phyloP scores from a whole-genome alignment of 2,797 vertebrate genomes.

The Microctenopoma stevenorrisi region DNA sequence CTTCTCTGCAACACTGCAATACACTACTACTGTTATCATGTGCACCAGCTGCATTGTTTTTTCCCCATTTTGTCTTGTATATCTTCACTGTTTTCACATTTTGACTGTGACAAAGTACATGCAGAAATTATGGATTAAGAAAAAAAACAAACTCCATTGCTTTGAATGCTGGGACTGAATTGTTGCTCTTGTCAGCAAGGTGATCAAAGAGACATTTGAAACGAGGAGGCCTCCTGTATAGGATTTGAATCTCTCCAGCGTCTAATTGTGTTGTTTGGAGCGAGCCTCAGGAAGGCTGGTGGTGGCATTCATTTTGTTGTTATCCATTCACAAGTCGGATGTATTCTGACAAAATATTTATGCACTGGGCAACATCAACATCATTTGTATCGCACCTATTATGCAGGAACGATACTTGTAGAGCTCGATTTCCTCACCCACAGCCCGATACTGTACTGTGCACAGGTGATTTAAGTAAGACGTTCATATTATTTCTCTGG shows the following conservation, averaged over 20 bases:
- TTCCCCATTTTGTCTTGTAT: constrained; percentile 10
- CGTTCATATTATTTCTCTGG: constrained; percentile 3
- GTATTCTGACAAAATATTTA: constrained; percentile 64
- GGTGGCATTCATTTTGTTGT: constrained; percentile 53
- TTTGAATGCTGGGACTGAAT: constrained; percentile 53
- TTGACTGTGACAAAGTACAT: constrained; percentile 18
- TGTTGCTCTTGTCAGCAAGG: constrained; percentile 62
- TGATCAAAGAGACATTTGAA: constrained; percentile 73
- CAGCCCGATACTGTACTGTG: constrained; percentile 7
- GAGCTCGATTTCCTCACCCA: constrained; percentile 37
- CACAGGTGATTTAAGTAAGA: constrained; percentile 21
- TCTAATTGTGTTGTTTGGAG: constrained; percentile 66
- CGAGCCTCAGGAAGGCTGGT: constrained; percentile 29
- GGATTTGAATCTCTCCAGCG: constrained; percentile 54
- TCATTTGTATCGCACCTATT: constrained; percentile 52
- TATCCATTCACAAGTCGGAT: constrained; percentile 59
- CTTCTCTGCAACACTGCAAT: not conserved
- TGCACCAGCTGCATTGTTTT: not conserved
- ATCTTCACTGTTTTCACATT: constrained; percentile 6
- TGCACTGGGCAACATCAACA: constrained; percentile 55
- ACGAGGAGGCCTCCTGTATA: constrained; percentile 45
- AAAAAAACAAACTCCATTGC: constrained; percentile 28
- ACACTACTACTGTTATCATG: not conserved
- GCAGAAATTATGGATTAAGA: constrained; percentile 21
- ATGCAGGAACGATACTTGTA: constrained; percentile 49